These are phyloP conservation scores for Entomyzon cyanotis DNA, from an alignment of 2,113 vertebrate species.

Conservation along the genomic window DNA sequence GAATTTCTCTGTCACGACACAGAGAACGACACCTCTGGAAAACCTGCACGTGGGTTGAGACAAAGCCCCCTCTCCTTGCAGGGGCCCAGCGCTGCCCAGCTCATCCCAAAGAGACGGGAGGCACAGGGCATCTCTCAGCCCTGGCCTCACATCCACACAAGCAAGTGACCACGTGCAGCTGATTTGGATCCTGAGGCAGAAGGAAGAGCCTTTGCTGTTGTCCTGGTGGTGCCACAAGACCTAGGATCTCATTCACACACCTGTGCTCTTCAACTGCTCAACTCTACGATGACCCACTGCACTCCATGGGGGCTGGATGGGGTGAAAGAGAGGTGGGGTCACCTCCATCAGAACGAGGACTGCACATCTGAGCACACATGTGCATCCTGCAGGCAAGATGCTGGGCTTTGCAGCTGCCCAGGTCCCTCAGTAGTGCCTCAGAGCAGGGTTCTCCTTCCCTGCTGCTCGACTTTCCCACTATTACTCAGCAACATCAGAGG, in stretches of 20 bases:
- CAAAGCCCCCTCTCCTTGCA: background rate
- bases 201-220: background rate
- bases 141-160: background rate
- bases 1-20: background rate
- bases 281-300: accelerated
- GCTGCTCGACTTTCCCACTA: background rate
- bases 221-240: background rate
- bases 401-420: background rate
- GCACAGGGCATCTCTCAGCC: background rate
- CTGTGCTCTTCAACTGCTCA: background rate
- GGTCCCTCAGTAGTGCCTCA: accelerated
- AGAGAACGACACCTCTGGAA: background rate
- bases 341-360: background rate
- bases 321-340: background rate
- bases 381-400: background rate
- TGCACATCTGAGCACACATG: accelerated
- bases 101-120: background rate
- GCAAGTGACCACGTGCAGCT: background rate
- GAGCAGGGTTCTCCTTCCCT: background rate
- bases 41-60: background rate
- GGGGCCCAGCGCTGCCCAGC: background rate
- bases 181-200: background rate
- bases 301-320: accelerated
- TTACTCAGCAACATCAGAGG: background rate
- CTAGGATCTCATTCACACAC: background rate